phyloP scores from a whole-genome alignment of 2,888 invertebrate species.

The Ferdinandea cuprea region DNA sequence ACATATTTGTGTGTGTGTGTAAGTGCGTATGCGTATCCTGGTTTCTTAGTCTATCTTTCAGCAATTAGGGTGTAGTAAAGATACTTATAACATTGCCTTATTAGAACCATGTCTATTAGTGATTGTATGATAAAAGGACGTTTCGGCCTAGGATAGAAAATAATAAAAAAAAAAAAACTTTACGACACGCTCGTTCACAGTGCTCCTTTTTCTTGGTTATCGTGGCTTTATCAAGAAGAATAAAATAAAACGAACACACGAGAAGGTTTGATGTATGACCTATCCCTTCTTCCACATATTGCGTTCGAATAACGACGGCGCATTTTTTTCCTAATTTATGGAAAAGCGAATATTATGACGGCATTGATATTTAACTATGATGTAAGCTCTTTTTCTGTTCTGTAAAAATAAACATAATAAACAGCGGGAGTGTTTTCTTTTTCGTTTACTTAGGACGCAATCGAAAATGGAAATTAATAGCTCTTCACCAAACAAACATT shows the following conservation, averaged over 20 bases:
- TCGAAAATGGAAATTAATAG: constrained; percentile 30
- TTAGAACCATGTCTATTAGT: constrained; percentile 38
- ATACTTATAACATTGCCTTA: constrained; percentile 31
- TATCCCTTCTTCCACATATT: constrained; percentile 24
- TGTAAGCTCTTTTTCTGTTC: constrained; percentile 46
- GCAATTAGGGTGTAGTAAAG: constrained; percentile 15
- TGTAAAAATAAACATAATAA: constrained; percentile 8
- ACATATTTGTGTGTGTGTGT: no score
- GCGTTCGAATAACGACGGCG: constrained; percentile 22
- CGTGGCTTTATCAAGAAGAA: constrained; percentile 12
- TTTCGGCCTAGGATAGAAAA: constrained; percentile 27
- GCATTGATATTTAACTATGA: constrained; percentile 57
- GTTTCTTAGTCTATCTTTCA: constrained; percentile 11
- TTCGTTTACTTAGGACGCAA: constrained; percentile 39
- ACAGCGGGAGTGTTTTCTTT: constrained; percentile 16
- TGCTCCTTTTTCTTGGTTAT: constrained; percentile 6
- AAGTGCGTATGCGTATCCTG: background rate
- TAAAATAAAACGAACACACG: constrained; percentile 21
- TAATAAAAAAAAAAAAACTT: constrained; percentile 40
- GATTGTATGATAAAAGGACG: constrained; percentile 47
- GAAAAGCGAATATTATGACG: constrained; percentile 52
- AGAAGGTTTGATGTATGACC: constrained; percentile 33
- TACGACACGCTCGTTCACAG: constrained; percentile 45
- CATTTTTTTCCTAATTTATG: constrained; percentile 39
- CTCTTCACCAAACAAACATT: background rate